A percentile compares a stretch with the other conserved stretches of the same genome.
Conservation (phyloP, 2,113 vertebrate species). For the Steatornis caripensis region DNA sequence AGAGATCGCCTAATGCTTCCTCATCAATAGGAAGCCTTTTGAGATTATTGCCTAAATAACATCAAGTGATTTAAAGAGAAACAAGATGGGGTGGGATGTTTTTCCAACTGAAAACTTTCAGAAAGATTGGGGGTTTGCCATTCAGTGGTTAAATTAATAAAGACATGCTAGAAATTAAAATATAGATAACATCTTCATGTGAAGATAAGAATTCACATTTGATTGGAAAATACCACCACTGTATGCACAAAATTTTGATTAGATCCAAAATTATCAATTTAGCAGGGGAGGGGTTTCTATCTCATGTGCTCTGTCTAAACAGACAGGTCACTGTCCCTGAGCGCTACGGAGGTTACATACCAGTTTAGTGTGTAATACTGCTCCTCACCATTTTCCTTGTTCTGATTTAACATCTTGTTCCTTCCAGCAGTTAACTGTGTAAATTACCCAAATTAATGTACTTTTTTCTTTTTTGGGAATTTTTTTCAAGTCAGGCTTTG, state of each 20-base stretch:
- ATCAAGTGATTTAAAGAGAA: background rate
- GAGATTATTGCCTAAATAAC: background rate
- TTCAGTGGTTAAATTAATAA: background rate
- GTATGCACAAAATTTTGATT: background rate
- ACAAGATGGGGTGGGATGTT: background rate
- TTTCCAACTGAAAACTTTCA: background rate
- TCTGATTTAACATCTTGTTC: background rate
- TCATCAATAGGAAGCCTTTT: constrained; percentile 12
- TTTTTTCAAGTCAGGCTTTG: background rate
- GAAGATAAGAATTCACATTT: background rate
- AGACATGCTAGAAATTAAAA: background rate
- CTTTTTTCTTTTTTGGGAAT: background rate
- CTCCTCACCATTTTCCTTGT: background rate
- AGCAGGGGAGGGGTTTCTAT: background rate
- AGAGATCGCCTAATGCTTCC: background rate
- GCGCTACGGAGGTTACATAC: background rate
- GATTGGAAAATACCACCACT: background rate
- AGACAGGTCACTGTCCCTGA: background rate
- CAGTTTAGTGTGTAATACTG: background rate
- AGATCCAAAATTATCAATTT: background rate
- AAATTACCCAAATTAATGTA: background rate
- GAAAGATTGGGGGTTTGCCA: background rate
- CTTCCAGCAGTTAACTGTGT: background rate
- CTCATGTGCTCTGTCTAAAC: background rate
- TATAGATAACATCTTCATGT: background rate